Base-by-base conservation (phyloP, 2,888 invertebrate genomes). In the Apantesis nais region DNA sequence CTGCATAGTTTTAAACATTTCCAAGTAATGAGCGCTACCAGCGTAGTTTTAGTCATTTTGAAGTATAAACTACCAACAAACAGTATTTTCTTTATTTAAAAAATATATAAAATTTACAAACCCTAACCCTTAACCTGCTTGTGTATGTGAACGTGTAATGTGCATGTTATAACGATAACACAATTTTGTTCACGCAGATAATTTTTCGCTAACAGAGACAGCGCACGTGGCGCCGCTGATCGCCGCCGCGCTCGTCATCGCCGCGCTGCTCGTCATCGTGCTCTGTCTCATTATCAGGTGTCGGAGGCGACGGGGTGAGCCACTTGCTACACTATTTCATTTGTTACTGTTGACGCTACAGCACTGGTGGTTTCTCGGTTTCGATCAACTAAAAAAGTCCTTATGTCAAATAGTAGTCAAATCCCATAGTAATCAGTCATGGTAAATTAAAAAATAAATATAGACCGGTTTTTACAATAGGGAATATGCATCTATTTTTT, bases 221-320 rank as follows among this genome's bases (percentile, higher is more conserved):
- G 93, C 94, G 72, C 93, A 94, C 82, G 93, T 93, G 84, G 95
- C 94, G 67, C 95, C 95, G 2, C 83, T 95, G 73, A 94, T 94
- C 65, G 95, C 94, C 2, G 95, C 94, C 0, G 95, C 93, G 61
- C 86, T 95, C 4, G 92, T 95, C 69, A 90, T 94, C 69, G 94
- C 95, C 0, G 94, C 93, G 44, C 83, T 95, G 52, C 87, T 95
- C 0, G 92, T 95, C 65, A 85, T 95, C 34, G 90, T 93, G 70
- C 86, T 95, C 41, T 95, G 95, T 70, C 91, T 95, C 74, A 86
- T 94, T 73, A 83, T 95, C 66, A 84, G 94, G 44, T 95, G 95
- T 76, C 81, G 93, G 58, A 85, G 93, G 69, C 81, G 91, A 70
- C 90, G 94, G 90, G 95, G 95, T 95, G 22, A 81, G 83, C 39